phyloP scores from a whole-genome alignment of 2,113 vertebrate species.

The Parotia lawesii region DNA sequence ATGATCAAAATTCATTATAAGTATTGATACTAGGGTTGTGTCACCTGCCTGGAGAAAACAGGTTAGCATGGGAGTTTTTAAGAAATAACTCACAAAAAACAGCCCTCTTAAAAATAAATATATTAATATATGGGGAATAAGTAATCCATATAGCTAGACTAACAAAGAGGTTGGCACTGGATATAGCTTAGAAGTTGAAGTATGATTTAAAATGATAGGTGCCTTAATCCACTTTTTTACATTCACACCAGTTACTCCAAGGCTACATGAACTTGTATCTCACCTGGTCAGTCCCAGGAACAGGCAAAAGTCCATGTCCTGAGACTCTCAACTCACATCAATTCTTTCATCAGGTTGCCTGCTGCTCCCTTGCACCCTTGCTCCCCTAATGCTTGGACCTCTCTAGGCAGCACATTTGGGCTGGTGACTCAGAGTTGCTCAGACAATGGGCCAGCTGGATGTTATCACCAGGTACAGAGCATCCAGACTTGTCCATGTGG shows the following conservation, averaged over 20 bases:
- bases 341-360: neutral
- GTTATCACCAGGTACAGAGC: neutral
- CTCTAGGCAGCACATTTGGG: neutral
- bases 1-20: neutral
- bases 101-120: neutral
- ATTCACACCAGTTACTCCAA: neutral
- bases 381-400: rapidly evolving
- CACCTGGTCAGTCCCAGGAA: neutral
- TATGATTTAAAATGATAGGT: neutral
- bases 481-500: neutral
- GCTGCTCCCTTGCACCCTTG: neutral
- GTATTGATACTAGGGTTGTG: neutral
- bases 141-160: neutral
- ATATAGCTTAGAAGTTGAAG: neutral
- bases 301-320: neutral
- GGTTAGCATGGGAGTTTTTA: neutral
- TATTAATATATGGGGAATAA: neutral
- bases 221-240: neutral
- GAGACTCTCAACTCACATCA: neutral
- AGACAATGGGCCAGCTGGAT: neutral
- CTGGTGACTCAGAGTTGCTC: neutral
- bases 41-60: neutral
- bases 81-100: neutral
- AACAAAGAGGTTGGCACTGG: neutral
- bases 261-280: neutral